phyloP scores from a whole-genome alignment of 2,888 invertebrate species.

The Sipunculus nudus region DNA sequence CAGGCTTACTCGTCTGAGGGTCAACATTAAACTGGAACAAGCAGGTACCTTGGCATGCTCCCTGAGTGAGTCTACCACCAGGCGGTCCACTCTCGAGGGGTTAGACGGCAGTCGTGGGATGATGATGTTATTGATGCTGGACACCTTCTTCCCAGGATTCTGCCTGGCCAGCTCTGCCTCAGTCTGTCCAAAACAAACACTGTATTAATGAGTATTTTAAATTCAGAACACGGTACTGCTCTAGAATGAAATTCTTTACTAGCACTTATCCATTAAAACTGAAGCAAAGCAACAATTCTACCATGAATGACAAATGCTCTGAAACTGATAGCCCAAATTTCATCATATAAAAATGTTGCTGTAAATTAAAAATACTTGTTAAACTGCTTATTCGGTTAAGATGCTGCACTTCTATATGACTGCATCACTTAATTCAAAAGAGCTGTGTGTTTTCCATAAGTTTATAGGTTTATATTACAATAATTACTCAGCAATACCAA shows the following conservation, averaged over 20 bases:
- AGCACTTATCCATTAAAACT: background rate
- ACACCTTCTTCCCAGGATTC: slow-evolving; percentile 81
- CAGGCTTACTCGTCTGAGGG: too few species aligned
- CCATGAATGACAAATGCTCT: too few species aligned
- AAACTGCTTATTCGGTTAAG: too few species aligned
- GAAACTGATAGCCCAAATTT: too few species aligned
- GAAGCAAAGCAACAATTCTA: too few species aligned
- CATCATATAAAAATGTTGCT: too few species aligned
- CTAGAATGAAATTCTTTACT: background rate
- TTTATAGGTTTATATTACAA: too few species aligned
- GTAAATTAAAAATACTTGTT: too few species aligned
- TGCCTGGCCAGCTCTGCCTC: slow-evolving; percentile 81
- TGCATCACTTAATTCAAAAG: too few species aligned
- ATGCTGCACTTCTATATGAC: too few species aligned
- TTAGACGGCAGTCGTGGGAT: slow-evolving; percentile 81
- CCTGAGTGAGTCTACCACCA: slow-evolving; percentile 81
- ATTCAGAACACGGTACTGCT: background rate
- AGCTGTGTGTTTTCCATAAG: too few species aligned
- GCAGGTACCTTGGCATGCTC: slow-evolving; percentile 78
- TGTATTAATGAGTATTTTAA: background rate
- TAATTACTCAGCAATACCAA: too few species aligned
- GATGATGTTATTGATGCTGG: slow-evolving; percentile 79
- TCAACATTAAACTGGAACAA: background rate
- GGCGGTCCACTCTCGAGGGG: slow-evolving; percentile 80
- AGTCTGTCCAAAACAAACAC: slow-evolving; percentile 66